These are phyloP conservation scores for Labeo catla DNA, from an alignment of 2,113 vertebrate genomes.

Conservation along the genomic window DNA sequence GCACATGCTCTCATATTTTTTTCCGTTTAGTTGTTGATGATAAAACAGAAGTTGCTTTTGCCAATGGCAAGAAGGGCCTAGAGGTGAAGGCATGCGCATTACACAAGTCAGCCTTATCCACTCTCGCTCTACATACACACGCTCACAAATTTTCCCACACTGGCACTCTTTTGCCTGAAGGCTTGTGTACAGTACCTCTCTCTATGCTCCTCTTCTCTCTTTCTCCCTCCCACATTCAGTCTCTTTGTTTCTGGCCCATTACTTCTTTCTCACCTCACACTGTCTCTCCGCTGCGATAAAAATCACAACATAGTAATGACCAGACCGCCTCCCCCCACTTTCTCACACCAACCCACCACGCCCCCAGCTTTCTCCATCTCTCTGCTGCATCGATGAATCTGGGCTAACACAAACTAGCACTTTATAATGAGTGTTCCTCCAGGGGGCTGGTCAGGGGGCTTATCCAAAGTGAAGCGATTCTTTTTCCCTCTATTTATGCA, in stretches of 20 bases:
- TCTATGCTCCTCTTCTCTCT: not conserved
- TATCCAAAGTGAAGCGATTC: not conserved
- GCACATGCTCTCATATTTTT: not conserved
- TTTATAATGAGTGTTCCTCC: slow-evolving; percentile 40
- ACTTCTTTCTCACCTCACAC: slow-evolving; percentile 38
- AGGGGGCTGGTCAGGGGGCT: slow-evolving; percentile 24
- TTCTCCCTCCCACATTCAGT: not conserved
- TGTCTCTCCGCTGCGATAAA: slow-evolving; percentile 10
- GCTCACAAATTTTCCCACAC: not conserved
- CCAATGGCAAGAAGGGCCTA: slow-evolving; percentile 4
- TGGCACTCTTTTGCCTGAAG: not conserved
- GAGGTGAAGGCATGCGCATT: not conserved
- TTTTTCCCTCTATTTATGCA: slow-evolving; percentile 15
- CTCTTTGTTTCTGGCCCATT: slow-evolving; percentile 38
- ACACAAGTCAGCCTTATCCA: slow-evolving; percentile 11
- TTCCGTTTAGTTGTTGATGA: slow-evolving; percentile 13
- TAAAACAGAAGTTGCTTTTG: slow-evolving; percentile 25
- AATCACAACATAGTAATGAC: slow-evolving; percentile 34
- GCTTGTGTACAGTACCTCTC: slow-evolving; percentile 27
- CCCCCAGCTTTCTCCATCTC: slow-evolving; percentile 10
- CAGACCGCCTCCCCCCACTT: not conserved
- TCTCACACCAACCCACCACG: not conserved
- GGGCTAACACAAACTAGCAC: slow-evolving; percentile 20
- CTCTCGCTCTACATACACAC: slow-evolving; percentile 11
- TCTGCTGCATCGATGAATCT: slow-evolving; percentile 23